Evolutionary conservation across 2,113 vertebrate genomes (phyloP).

Genomic region (Lepus timidus): DNA sequence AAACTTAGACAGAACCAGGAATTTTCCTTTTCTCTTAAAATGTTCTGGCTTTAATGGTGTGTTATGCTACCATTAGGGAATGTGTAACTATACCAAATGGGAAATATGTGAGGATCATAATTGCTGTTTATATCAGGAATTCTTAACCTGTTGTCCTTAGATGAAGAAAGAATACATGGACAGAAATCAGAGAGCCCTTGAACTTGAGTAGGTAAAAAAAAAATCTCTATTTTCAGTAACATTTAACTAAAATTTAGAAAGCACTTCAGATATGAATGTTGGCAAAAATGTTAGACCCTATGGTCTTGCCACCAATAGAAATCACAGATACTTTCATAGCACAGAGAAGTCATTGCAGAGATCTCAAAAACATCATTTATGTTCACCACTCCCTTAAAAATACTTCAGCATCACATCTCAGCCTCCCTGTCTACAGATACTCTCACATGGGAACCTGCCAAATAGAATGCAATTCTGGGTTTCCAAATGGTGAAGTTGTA

Average conservation of each 20-base stretch:
- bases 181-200: not conserved
- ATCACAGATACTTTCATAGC: not conserved
- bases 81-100: not conserved
- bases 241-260: constrained; percentile 46
- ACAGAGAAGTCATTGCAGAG: not conserved
- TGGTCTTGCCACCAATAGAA: constrained; percentile 23
- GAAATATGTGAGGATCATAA: not conserved
- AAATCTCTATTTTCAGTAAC: constrained; percentile 36
- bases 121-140: constrained; percentile 20
- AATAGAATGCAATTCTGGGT: not conserved
- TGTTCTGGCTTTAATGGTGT: not conserved
- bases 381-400: not conserved
- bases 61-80: constrained; percentile 3
- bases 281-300: constrained; percentile 21
- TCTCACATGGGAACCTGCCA: not conserved
- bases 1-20: constrained; percentile 11
- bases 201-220: not conserved
- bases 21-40: constrained; percentile 33
- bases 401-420: not conserved
- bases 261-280: not conserved
- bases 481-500: not conserved
- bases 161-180: not conserved
- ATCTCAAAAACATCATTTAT: constrained; percentile 26
- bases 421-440: not conserved
- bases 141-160: not conserved